Base-by-base conservation (phyloP, 2,113 vertebrate genomes). In the Grantiella picta region DNA sequence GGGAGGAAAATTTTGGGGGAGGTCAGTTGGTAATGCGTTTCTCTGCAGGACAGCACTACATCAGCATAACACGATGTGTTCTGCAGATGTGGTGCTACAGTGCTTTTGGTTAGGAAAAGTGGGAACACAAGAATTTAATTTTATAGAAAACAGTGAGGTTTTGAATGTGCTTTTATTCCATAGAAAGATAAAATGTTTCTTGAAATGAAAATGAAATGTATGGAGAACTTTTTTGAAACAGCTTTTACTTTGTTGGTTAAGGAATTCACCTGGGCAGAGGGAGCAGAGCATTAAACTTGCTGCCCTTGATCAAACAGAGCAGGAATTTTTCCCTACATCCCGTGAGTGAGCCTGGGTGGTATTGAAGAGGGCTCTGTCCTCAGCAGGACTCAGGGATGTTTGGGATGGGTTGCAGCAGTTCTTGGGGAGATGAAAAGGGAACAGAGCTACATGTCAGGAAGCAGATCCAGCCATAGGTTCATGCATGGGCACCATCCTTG, bases 161-260 rank as follows among this genome's bases (percentile, higher is more conserved):
- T 92, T 3, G 2, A 60, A 47, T 54, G 21, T 77, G 47, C 28
- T 91, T 87, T 78, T 71, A 40, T 91, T 75, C 29, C 17, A 38
- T 31, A 72, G 40, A 49, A 91, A 57, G 75, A 82, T 36, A 15
- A 91, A 95, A 60, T n/a, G 9, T 81, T 75, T 84, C 54, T 86
- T 91, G 84, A 83, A 73, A 70, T 66, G 40, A 81, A 90, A 94
- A 89, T 69, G 4, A 80, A 86, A 84, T 24, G 19, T 61, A 85
- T 75, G 63, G 61, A 64, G 25, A n/a, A 42, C 31, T 44, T 89
- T 49, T 60, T 31, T 29, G 83, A 92, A 83, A 40, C 15, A 65
- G 36, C 40, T 54, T 3, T 94, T 80, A 19, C 19, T 25, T 90
- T n/a, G 15, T 40, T 86, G 83, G 31, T 52, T 83, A 61, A 40